Evolutionary conservation across 2,888 invertebrate genomes (phyloP), one percentile per base, ranked within the genome.

Genomic region (Caenorhabditis sp.): DNA sequence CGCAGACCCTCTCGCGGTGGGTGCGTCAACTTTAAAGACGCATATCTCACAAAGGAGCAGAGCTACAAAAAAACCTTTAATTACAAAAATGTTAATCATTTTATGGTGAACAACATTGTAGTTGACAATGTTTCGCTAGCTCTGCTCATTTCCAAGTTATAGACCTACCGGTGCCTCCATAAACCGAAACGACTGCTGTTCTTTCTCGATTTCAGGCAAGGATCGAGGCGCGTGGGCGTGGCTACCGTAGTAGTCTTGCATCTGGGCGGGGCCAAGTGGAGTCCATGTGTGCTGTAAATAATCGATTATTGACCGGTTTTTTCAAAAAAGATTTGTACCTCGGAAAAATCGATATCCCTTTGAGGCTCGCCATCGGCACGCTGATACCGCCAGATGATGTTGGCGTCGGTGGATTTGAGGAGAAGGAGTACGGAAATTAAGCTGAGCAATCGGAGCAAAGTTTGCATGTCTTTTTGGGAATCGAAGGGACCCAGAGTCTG

Each of bases 131-230:
- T 58, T 31, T 58, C n/a, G 6, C 8, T 58, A 58, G n/a, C 35
- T 54, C 26, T 26, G 54, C 54, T 4, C 54, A 8, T 6, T 26
- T 54, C 26, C 14, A 2, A 24, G 12, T 7, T 31, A 31, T n/a
- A 26, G 8, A 26, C 69, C 24, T n/a, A 74, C 82, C 66, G 82
- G 82, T 51, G 82, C 77, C 26, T 82, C 82, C 82, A 82, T 82
- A 51, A 82, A 77, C 28, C 69, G 51, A 38, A 77, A 77, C 61
- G 77, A 77, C 22, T 82, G 76, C 22, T 72, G 66, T 56, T 82
- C 82, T 5, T 72, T 58, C 22, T 69, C 58, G 8, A 64, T 61
- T 56, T 61, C 74, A 2, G 74, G 66, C 6, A 74, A 8, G 1
- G 69, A 74, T 12, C 68, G n/a, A 0, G 64, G 58, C 5, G 47